phyloP scores from a whole-genome alignment of 2,888 invertebrate species.

The Lissonota sp. region DNA sequence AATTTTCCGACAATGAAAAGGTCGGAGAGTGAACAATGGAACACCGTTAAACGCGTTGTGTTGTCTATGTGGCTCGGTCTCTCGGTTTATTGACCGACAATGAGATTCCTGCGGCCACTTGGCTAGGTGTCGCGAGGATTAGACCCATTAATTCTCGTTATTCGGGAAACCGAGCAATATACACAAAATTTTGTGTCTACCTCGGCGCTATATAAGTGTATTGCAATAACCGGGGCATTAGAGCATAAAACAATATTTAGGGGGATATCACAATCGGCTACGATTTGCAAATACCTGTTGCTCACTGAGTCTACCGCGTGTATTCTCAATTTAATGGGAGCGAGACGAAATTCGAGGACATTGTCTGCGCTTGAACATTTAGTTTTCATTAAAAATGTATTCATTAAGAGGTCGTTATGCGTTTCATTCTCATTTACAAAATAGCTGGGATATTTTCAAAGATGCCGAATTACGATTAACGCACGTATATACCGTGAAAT shows the following conservation, averaged over 20 bases:
- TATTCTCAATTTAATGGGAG: no score
- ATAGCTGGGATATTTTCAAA: no score
- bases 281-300: no score
- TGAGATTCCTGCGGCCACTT: constrained; percentile 33
- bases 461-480: no score
- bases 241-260: constrained; percentile 26
- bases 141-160: constrained; percentile 69
- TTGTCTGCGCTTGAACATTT: no score
- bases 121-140: constrained; percentile 64
- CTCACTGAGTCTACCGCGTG: no score
- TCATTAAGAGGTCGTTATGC: no score
- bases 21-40: constrained; percentile 31
- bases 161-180: constrained; percentile 66
- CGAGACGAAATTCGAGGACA: no score
- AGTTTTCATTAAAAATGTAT: no score
- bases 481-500: no score
- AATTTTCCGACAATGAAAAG: constrained; percentile 53
- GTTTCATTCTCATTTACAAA: no score
- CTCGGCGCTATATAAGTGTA: background rate
- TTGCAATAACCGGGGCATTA: constrained; percentile 2
- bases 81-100: constrained; percentile 68
- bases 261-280: background rate
- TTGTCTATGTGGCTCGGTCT: constrained; percentile 36
- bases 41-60: constrained; percentile 34
- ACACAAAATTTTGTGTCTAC: constrained; percentile 12